Base-by-base conservation (phyloP, 2,113 vertebrate genomes). In the Gorsachius goisagi region DNA sequence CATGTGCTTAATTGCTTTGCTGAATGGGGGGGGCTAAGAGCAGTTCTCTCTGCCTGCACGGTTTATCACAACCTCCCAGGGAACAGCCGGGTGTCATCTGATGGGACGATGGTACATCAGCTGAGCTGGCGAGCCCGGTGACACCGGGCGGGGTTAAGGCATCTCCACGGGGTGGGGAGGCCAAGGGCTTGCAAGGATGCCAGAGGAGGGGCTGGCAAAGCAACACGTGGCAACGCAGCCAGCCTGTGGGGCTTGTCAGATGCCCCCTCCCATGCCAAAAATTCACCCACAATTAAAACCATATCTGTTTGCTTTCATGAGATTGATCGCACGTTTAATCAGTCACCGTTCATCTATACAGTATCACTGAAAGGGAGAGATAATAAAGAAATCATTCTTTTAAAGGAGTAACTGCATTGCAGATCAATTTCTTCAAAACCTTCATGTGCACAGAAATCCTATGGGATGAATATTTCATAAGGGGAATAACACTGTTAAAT, bases 381-480 rank as follows among this genome's bases (percentile, higher is more conserved):
- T 97, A 96, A 97, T 97, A 96, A 95, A 97, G 97, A 94, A 94
- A 96, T 96, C 90, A 97, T 94, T 95, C 96, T 91, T 96, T 97
- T 97, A 96, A 96, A 94, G 95, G 95, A 97, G 85, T 74, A 92
- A 91, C 97, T 97, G 97, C 97, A 97, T 93, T 97, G 97, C 97
- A 95, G 97, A 97, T 97, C 97, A 97, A 97, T 96, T 96, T 95
- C 94, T 97, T 97, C 95, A 89, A 97, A 97, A 97, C 87, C 92
- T 96, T 97, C 97, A 86, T 96, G 96, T 96, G 97, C 96, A 91
- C 92, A 95, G 94, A 97, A 97, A 96, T 97, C 97, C 97, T 93
- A 47, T 80, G 97, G 97, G 97, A 97, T 97, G 97, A 97, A 97
- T 97, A 97, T 97, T 97, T 97, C 97, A 97, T 97, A 97, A 97